These are phyloP conservation scores for Anagrus nilaparvatae DNA, from an alignment of 1,140 invertebrate species.

Conservation along the genomic window DNA sequence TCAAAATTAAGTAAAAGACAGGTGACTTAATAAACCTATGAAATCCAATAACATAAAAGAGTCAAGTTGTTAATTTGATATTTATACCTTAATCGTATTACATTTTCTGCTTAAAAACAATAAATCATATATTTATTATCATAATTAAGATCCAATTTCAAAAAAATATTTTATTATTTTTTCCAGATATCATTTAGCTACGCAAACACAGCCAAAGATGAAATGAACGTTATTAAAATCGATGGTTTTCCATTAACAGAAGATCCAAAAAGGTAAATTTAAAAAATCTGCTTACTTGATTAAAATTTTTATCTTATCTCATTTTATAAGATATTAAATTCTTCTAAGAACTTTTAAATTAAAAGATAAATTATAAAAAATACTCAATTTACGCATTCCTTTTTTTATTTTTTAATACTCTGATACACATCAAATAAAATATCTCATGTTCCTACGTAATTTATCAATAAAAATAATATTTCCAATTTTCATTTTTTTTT, in stretches of 20 bases:
- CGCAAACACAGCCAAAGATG: slow-evolving; percentile 64
- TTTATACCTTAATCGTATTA: too few species aligned
- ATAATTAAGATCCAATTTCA: not conserved
- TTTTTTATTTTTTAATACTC: too few species aligned
- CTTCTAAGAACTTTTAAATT: slow-evolving; percentile 4
- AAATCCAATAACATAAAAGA: too few species aligned
- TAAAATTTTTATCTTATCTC: slow-evolving; percentile 11
- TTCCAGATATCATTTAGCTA: slow-evolving; percentile 87
- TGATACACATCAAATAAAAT: too few species aligned
- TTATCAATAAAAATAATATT: too few species aligned
- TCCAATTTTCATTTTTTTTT: too few species aligned
- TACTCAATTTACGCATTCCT: too few species aligned
- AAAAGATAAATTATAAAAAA: too few species aligned
- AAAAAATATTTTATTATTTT: slow-evolving; percentile 19
- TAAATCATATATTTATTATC: not conserved
- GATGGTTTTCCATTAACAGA: slow-evolving; percentile 72
- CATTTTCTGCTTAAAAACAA: not conserved
- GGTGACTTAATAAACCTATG: too few species aligned
- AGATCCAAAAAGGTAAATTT: slow-evolving; percentile 78
- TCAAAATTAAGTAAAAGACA: too few species aligned
- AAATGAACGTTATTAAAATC: slow-evolving; percentile 83
- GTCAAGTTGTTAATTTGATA: too few species aligned
- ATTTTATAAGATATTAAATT: slow-evolving; percentile 1
- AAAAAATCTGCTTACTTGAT: slow-evolving; percentile 10
- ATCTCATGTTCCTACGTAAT: too few species aligned